Evolutionary conservation across 2,797 vertebrate species (phyloP).

Genomic region (Phoxinus dragarum): DNA sequence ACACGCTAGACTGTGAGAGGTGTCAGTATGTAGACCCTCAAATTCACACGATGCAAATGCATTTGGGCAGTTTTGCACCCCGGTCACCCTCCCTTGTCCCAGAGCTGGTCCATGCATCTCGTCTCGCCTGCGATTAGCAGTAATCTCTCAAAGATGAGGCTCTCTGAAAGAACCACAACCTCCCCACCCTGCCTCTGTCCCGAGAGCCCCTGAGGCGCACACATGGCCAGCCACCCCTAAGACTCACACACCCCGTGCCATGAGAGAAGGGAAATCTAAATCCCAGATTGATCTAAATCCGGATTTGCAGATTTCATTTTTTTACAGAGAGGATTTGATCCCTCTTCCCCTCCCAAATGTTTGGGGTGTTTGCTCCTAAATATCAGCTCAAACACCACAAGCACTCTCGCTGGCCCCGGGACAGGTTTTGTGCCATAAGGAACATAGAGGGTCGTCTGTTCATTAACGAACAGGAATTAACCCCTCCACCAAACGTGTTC

Average conservation of each 20-base stretch:
- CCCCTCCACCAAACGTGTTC: slow-evolving; percentile 11
- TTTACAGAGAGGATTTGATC: slow-evolving; percentile 72
- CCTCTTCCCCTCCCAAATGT: slow-evolving; percentile 62
- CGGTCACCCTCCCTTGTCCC: slow-evolving; percentile 41
- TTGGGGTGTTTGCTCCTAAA: slow-evolving; percentile 54
- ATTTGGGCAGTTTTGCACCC: slow-evolving; percentile 63
- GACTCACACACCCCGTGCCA: slow-evolving; percentile 65
- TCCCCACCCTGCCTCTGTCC: slow-evolving; percentile 50
- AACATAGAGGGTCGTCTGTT: slow-evolving; percentile 4
- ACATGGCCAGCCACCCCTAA: slow-evolving; percentile 73
- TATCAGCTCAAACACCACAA: slow-evolving; percentile 31
- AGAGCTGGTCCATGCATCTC: slow-evolving; percentile 71
- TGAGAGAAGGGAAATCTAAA: slow-evolving; percentile 72
- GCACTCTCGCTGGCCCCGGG: not conserved
- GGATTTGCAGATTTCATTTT: slow-evolving; percentile 76
- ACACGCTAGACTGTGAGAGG: slow-evolving; percentile 27
- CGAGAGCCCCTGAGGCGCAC: slow-evolving; percentile 75
- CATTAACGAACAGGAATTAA: not conserved
- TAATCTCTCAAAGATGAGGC: slow-evolving; percentile 73
- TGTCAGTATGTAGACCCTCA: slow-evolving; percentile 56
- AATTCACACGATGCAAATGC: slow-evolving; percentile 66
- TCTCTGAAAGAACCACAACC: slow-evolving; percentile 63
- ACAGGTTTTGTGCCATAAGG: slow-evolving; percentile 17
- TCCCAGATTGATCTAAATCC: slow-evolving; percentile 83
- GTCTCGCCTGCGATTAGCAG: slow-evolving; percentile 76